Evolutionary conservation across 2,888 invertebrate genomes (phyloP), one percentile per base, ranked within the genome.

Genomic region (Microchrysa polita): DNA sequence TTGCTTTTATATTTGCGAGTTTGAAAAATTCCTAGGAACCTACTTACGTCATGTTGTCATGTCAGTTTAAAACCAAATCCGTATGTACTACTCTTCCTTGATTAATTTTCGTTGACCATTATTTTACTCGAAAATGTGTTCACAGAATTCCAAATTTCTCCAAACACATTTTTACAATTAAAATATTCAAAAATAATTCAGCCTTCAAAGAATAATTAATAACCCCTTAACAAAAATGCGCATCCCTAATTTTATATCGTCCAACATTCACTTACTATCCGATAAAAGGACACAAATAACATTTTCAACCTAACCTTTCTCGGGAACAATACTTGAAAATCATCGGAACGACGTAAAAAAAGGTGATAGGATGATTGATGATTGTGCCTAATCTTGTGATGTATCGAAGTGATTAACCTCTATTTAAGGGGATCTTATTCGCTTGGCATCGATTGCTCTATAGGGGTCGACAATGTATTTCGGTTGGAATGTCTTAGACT

Each of bases 341-440:
- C 27, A 7, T 7, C 27, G 27, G 27, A 34, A 7, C 27, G 27
- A 34, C 2, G 16, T 23, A 20, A 18, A 42, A 61, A 34, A 61
- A 34, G 65, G 48, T 48, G 48, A 65, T 44, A 44, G 65, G 20
- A 65, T 65, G 65, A 65, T 65, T 65, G 65, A 65, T 65, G 65
- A 65, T 65, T 44, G 42, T 23, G 10, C 48, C 16, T 48, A 48
- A 48, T 48, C 48, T 48, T 48, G 27, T 61, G 61, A 61, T 42
- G 61, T 27, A 34, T 61, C 61, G 40, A 20, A 42, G 40, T 61
- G 61, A 61, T 61, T 61, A 61, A 40, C 61, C 61, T 61, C 34
- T 34, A 61, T 61, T 61, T 34, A 34, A 48, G 48, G 48, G 48
- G 48, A n/a, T 48, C 48, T n/a, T 12, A 7, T 10, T 48, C 48